phyloP scores from a whole-genome alignment of 2,888 invertebrate genomes.

The Drosophila quinaria region DNA sequence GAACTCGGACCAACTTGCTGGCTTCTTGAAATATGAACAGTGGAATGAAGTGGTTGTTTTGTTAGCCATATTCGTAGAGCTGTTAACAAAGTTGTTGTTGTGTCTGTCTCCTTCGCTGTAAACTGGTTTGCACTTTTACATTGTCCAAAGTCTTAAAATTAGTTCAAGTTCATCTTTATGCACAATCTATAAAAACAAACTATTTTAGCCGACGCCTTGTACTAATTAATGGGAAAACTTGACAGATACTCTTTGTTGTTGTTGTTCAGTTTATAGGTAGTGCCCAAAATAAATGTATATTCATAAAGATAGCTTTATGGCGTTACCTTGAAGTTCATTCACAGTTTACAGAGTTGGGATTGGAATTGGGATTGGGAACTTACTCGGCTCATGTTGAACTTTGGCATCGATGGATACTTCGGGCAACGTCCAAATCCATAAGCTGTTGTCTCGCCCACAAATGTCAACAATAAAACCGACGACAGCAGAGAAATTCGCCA shows the following conservation, averaged over 20 bases:
- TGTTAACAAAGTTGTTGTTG: slow-evolving; percentile 12
- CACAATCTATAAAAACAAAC: slow-evolving; percentile 60
- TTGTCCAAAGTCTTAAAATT: slow-evolving; percentile 65
- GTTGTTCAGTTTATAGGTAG: slow-evolving; percentile 11
- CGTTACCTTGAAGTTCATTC: slow-evolving; percentile 13
- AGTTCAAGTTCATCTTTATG: slow-evolving; percentile 78
- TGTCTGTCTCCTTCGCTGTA: slow-evolving; percentile 61
- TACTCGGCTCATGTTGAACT: slow-evolving; percentile 89
- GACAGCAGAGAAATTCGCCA: slow-evolving; percentile 49
- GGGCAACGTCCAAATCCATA: slow-evolving; percentile 90
- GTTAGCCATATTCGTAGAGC: slow-evolving; percentile 56
- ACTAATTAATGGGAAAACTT: slow-evolving; percentile 57
- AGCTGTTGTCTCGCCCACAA: slow-evolving; percentile 52
- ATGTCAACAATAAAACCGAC: slow-evolving; percentile 41
- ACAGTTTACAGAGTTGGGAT: neutral
- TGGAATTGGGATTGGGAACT: slow-evolving; percentile 77
- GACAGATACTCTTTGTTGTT: slow-evolving; percentile 33
- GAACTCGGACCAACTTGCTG: slow-evolving; percentile 21
- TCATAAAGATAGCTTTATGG: slow-evolving; percentile 2
- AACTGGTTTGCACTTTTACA: slow-evolving; percentile 76
- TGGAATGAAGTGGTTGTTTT: slow-evolving; percentile 54
- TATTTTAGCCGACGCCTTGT: slow-evolving; percentile 54
- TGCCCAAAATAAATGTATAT: slow-evolving; percentile 19
- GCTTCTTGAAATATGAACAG: slow-evolving; percentile 55
- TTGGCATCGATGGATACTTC: slow-evolving; percentile 88